Evolutionary conservation across 2,113 vertebrate genomes (phyloP).

Genomic region (Forbesichthys agassizii): DNA sequence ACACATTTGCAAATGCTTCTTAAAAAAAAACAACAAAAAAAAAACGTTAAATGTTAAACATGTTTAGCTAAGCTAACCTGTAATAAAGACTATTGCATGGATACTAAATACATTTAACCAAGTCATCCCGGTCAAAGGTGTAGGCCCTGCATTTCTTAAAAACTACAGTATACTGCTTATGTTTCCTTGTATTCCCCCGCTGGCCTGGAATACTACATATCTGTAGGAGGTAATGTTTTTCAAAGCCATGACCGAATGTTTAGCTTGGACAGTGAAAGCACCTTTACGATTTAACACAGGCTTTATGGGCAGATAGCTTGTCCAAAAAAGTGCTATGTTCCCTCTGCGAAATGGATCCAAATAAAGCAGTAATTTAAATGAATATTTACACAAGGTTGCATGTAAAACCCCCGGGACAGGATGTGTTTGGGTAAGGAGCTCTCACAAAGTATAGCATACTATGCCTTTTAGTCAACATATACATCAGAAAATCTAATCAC

Average conservation of each 20-base stretch:
- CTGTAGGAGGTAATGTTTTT: conserved; percentile 95
- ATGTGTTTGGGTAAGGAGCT: not conserved
- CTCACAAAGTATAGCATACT: too few species aligned
- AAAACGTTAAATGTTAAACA: conserved; percentile 1
- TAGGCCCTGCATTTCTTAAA: conserved; percentile 71
- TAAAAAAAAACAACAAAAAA: not conserved
- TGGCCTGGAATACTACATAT: conserved; percentile 91
- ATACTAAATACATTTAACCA: conserved; percentile 43
- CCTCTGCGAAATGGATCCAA: conserved; percentile 44
- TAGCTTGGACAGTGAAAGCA: conserved; percentile 86
- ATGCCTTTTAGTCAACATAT: too few species aligned
- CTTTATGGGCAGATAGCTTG: conserved; percentile 81
- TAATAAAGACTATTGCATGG: conserved; percentile 12
- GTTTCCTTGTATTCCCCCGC: conserved; percentile 94
- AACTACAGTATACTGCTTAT: conserved; percentile 85
- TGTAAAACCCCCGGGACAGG: conserved; percentile 43
- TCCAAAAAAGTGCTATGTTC: conserved; percentile 55
- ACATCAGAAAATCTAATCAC: too few species aligned
- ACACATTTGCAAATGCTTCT: not conserved
- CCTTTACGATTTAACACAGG: conserved; percentile 87
- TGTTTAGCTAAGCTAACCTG: conserved; percentile 20
- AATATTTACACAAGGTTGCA: conserved; percentile 60
- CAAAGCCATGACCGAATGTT: conserved; percentile 96
- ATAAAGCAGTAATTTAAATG: conserved; percentile 55
- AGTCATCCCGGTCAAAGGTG: conserved; percentile 41